phyloP scores from a whole-genome alignment of 2,797 vertebrate species.

The Hyperoplus lanceolatus region DNA sequence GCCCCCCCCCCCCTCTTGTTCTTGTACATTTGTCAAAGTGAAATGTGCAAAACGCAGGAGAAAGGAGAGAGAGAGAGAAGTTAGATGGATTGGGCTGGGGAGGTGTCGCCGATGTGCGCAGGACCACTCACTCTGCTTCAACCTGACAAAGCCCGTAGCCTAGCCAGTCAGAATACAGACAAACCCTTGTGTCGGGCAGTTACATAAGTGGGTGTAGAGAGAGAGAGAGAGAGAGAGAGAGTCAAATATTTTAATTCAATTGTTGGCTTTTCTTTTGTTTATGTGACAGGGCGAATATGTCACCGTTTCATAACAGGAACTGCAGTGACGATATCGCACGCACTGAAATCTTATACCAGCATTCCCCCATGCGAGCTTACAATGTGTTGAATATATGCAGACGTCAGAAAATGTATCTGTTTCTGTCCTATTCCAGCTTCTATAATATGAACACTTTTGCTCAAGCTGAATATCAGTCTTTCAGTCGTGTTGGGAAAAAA shows the following conservation, averaged over 20 bases:
- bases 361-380: conserved; percentile 38
- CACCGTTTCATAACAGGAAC: conserved; percentile 50
- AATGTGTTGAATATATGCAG: conserved; percentile 27
- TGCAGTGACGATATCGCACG: conserved; percentile 13
- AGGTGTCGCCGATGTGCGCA: conserved; percentile 73
- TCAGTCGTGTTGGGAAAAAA: conserved; percentile 67
- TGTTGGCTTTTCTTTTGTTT: conserved; percentile 55
- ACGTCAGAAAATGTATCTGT: conserved; percentile 24
- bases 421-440: conserved; percentile 25
- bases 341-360: conserved; percentile 42
- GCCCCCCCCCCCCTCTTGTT: conserved; percentile 68
- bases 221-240: conserved; percentile 34
- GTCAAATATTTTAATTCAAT: conserved; percentile 63
- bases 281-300: conserved; percentile 44
- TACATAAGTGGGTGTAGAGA: conserved; percentile 46
- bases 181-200: conserved; percentile 51
- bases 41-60: conserved; percentile 71
- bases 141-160: conserved; percentile 58
- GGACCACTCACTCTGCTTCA: conserved; percentile 67
- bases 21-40: conserved; percentile 85
- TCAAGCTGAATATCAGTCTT: conserved; percentile 68
- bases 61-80: conserved; percentile 40
- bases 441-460: conserved; percentile 53
- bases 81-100: conserved; percentile 66
- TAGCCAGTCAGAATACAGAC: conserved; percentile 58